A percentile compares a stretch with the other conserved stretches of the same genome.
Evolutionary conservation across 2,797 vertebrate species (phyloP).

Genomic region (Coreius guichenoti): DNA sequence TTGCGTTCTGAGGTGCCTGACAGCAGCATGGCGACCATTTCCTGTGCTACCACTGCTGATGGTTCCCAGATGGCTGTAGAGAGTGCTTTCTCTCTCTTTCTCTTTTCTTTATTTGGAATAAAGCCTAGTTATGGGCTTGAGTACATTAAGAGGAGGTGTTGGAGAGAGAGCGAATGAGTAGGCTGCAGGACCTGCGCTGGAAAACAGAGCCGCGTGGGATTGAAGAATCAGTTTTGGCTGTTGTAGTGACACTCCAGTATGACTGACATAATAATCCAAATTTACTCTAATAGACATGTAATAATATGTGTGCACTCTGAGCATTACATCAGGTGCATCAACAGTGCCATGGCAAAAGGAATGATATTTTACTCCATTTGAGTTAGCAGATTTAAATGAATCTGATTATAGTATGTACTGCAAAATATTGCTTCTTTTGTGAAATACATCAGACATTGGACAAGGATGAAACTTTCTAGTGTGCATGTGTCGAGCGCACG

Average conservation of each 20-base stretch:
- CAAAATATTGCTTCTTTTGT: neutral
- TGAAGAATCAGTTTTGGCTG: constrained; percentile 34
- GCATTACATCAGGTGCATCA: constrained; percentile 10
- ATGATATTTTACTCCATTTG: neutral
- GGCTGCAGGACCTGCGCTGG: neutral
- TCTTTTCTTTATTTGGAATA: constrained; percentile 38
- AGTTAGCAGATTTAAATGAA: neutral
- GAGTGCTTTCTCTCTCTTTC: constrained; percentile 25
- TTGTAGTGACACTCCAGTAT: constrained; percentile 25
- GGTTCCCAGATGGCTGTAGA: constrained; percentile 80
- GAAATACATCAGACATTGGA: neutral
- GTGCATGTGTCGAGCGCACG: neutral
- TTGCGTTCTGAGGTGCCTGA: constrained; percentile 78
- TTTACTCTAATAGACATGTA: neutral
- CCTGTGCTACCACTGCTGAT: constrained; percentile 77
- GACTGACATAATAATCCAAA: constrained; percentile 28
- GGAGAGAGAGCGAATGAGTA: constrained; percentile 62
- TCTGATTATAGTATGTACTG: neutral
- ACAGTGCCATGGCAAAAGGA: neutral
- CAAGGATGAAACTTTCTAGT: neutral
- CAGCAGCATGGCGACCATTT: constrained; percentile 76
- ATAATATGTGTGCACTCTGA: neutral
- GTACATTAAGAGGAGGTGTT: constrained; percentile 38
- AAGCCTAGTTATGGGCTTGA: constrained; percentile 40
- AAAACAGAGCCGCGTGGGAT: constrained; percentile 13